Evolutionary conservation across 2,113 vertebrate species (phyloP).

Genomic region (Toxotes jaculatrix): DNA sequence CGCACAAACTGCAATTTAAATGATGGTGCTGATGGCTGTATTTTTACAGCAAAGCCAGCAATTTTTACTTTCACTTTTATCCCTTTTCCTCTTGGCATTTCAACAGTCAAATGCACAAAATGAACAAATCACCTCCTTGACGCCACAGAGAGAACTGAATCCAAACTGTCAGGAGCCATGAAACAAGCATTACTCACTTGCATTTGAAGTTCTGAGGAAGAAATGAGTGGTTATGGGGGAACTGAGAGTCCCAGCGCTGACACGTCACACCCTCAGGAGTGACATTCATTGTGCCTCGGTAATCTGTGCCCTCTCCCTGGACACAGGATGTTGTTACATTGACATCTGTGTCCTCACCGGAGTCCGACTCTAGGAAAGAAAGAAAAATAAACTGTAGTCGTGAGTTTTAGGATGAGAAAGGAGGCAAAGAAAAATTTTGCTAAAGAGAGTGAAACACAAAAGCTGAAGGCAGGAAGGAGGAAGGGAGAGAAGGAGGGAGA

Average conservation of each 20-base stretch:
- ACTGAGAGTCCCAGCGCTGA: constrained; percentile 94
- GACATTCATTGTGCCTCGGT: constrained; percentile 88
- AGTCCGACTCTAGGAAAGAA: constrained; percentile 64
- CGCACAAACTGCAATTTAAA: constrained; percentile 67
- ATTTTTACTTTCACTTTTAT: neutral
- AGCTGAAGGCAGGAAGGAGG: constrained; percentile 27
- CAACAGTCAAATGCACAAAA: constrained; percentile 31
- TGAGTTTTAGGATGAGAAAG: constrained; percentile 19
- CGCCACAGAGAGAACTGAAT: constrained; percentile 4
- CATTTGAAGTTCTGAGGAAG: constrained; percentile 95
- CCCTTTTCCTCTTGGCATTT: constrained; percentile 2
- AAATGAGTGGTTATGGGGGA: constrained; percentile 93
- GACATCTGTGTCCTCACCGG: constrained; percentile 61
- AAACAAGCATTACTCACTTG: constrained; percentile 89
- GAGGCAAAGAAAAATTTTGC: neutral
- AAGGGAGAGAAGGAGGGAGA: constrained; percentile 44
- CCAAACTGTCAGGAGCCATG: neutral
- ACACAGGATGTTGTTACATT: constrained; percentile 86
- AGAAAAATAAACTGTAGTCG: constrained; percentile 26
- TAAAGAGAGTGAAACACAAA: neutral
- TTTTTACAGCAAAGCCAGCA: constrained; percentile 2
- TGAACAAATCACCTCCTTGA: neutral
- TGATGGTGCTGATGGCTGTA: constrained; percentile 47
- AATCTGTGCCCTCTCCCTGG: constrained; percentile 89
- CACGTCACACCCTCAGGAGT: constrained; percentile 92